Conservation (phyloP, 2,888 invertebrate genomes). For the Xylophagus ater region DNA sequence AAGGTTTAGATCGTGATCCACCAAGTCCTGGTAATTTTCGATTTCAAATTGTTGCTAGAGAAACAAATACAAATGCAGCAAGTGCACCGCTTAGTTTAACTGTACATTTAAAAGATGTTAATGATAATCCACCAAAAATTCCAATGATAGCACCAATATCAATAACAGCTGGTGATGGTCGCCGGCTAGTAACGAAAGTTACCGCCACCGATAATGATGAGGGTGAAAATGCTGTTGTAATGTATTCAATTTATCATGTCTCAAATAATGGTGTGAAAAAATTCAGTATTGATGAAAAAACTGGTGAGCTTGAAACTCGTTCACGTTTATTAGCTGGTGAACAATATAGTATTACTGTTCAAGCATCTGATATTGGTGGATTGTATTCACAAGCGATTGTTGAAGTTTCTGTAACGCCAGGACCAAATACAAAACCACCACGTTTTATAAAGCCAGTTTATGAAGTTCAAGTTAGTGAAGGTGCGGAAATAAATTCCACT, state of each 20-base stretch:
- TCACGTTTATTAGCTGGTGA: slow-evolving; percentile 75
- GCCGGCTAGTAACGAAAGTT: slow-evolving; percentile 58
- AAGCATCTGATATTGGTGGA: slow-evolving; percentile 70
- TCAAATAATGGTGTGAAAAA: slow-evolving; percentile 82
- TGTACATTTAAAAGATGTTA: slow-evolving; percentile 67
- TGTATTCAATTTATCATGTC: slow-evolving; percentile 79
- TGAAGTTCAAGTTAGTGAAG: slow-evolving; percentile 72
- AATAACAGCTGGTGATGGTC: slow-evolving; percentile 66
- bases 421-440: slow-evolving; percentile 71
- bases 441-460: slow-evolving; percentile 72
- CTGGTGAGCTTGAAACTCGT: slow-evolving; percentile 66
- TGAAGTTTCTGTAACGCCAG: slow-evolving; percentile 72
- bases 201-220: slow-evolving; percentile 73
- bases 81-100: slow-evolving; percentile 71
- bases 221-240: slow-evolving; percentile 70
- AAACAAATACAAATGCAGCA: slow-evolving; percentile 64
- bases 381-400: slow-evolving; percentile 75
- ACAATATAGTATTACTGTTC: slow-evolving; percentile 78
- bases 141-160: slow-evolving; percentile 70
- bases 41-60: slow-evolving; percentile 81
- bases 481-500: slow-evolving; percentile 77
- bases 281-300: slow-evolving; percentile 69
- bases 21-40: slow-evolving; percentile 74
- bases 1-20: slow-evolving; percentile 74
- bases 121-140: slow-evolving; percentile 76